phyloP scores from a whole-genome alignment of 1,140 invertebrate genomes.

The Drosophila kanapiae region DNA sequence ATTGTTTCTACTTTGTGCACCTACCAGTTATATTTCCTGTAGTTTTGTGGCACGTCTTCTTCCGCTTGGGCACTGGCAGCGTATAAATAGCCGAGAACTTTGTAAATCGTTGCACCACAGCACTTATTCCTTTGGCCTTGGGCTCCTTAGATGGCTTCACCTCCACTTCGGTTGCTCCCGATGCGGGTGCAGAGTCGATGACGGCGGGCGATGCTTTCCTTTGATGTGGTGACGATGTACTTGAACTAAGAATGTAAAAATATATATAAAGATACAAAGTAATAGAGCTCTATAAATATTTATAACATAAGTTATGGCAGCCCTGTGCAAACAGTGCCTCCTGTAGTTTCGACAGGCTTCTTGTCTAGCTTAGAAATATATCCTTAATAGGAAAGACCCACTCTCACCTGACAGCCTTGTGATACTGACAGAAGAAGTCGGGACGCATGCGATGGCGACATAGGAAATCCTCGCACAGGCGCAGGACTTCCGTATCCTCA shows the following conservation, averaged over 20 bases:
- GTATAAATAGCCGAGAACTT: slow-evolving; percentile 83
- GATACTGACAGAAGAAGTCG: slow-evolving; percentile 88
- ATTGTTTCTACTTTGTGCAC: background rate
- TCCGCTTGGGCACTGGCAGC: slow-evolving; percentile 72
- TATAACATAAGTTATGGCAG: background rate
- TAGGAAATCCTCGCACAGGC: slow-evolving; percentile 88
- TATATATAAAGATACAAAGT: background rate
- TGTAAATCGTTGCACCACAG: slow-evolving; percentile 68
- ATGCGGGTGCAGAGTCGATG: slow-evolving; percentile 6
- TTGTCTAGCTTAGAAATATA: background rate
- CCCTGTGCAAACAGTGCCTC: background rate
- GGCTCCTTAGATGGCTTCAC: slow-evolving; percentile 36
- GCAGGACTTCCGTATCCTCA: slow-evolving; percentile 85
- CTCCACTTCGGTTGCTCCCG: slow-evolving; percentile 9
- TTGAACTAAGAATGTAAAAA: slow-evolving; percentile 35
- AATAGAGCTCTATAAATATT: background rate
- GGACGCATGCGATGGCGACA: slow-evolving; percentile 88
- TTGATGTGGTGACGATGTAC: slow-evolving; percentile 66
- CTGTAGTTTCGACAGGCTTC: background rate
- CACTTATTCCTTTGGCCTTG: slow-evolving; percentile 17
- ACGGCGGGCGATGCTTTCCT: slow-evolving; percentile 51
- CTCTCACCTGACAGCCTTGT: slow-evolving; percentile 79
- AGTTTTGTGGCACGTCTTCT: slow-evolving; percentile 65
- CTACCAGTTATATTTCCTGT: slow-evolving; percentile 74
- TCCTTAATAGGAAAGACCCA: too few relatives aligned